Evolutionary conservation across 2,888 invertebrate species (phyloP), one percentile per base, ranked within the genome.

Genomic region (Muschampia plurimacula): DNA sequence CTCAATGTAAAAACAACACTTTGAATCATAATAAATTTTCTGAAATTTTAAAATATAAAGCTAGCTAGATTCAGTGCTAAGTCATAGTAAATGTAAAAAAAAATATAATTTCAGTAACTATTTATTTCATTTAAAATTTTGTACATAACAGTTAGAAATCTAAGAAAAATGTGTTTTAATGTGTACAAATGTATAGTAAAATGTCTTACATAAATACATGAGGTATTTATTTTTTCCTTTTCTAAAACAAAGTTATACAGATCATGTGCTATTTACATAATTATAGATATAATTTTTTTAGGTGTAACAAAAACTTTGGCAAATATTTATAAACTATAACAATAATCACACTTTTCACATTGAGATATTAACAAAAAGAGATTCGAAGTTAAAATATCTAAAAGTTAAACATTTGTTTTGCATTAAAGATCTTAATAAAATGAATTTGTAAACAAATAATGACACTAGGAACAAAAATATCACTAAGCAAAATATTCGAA

Each of bases 131-230:
- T 84, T 82, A 83, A 83, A 86, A 85, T 81, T 80, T 82, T 92
- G 92, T 93, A 93, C 87, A 93, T 92, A 92, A 81, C 80, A 79
- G 75, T 83, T 82, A 80, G 83, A 83, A 83, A 86, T 85, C 81
- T 87, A 87, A 87, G 87, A 89, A 91, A 89, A 90, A 89, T 84
- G 86, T 86, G 87, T 89, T 89, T 86, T 82, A 86, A 87, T 81
- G 80, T 93, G 93, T 93, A 93, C 92, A 93, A 92, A 92, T 92
- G 92, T 93, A 92, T 89, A 93, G 62, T 72, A 92, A 90, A 90
- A 76, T 78, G 80, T 84, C 82, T 68, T 69, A 69, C 70, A 64
- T 71, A 75, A 71, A 73, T 71, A 59, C 46, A 67, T 60, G 39
- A 28, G n/a, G 2, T 68, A 39, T 44, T 75, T 69, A 69, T 73